Percentiles rank a stretch among this genome's conserved stretches.
Evolutionary conservation across 2,797 vertebrate species (phyloP).

Genomic region (Mormyrus proboscirostris): DNA sequence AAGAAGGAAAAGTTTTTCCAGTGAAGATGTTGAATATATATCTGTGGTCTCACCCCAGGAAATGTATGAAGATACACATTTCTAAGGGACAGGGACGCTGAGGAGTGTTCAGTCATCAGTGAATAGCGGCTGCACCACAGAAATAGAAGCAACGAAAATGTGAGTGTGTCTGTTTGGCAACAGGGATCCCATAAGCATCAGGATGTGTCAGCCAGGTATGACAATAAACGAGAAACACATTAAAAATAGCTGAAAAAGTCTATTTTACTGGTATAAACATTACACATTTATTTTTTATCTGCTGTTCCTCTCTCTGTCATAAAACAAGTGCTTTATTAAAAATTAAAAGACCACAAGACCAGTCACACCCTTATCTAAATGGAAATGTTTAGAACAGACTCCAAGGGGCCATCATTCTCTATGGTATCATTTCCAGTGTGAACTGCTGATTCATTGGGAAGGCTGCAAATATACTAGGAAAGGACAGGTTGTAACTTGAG

Average conservation of each 20-base stretch:
- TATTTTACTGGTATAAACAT: neutral
- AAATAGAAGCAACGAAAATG: neutral
- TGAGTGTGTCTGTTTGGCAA: neutral
- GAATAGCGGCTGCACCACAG: neutral
- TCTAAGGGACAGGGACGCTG: neutral
- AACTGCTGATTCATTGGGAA: neutral
- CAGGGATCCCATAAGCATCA: neutral
- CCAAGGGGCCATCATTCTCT: neutral
- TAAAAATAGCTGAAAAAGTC: neutral
- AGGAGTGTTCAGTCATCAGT: neutral
- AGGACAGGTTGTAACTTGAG: neutral
- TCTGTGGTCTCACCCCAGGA: neutral
- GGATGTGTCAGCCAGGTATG: neutral
- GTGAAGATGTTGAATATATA: neutral
- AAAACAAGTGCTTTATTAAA: neutral
- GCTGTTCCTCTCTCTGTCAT: neutral
- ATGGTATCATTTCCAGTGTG: neutral
- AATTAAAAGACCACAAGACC: neutral
- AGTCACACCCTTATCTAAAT: neutral
- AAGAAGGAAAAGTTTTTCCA: neutral
- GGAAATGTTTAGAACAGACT: neutral
- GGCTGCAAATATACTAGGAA: neutral
- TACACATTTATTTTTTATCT: neutral
- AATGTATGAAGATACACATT: neutral
- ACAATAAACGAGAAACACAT: neutral